A percentile compares a stretch with the other conserved stretches of the same genome.
Conservation (phyloP, 2,797 vertebrate species). For the Labroides dimidiatus region DNA sequence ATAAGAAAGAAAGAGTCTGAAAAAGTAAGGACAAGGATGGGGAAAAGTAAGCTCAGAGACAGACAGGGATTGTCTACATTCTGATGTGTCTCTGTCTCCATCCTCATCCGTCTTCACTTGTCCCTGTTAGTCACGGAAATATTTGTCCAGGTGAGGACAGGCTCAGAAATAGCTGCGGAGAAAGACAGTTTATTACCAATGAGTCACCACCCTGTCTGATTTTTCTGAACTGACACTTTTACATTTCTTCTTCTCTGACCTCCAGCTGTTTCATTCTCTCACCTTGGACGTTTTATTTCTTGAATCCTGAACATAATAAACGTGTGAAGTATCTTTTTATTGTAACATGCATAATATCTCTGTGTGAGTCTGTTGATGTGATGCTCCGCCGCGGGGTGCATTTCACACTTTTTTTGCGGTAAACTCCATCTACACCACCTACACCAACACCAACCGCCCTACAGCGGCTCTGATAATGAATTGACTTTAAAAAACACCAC, state of each 20-base stretch:
- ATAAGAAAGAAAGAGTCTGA: no score
- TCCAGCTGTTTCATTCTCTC: constrained; percentile 2
- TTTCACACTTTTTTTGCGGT: constrained; percentile 23
- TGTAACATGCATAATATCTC: constrained; percentile 9
- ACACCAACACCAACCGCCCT: constrained; percentile 19
- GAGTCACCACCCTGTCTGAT: constrained; percentile 48
- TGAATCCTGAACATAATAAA: neutral
- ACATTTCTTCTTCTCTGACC: constrained; percentile 1
- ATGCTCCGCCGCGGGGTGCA: constrained; percentile 22
- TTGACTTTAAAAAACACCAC: neutral
- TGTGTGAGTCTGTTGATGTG: constrained; percentile 13
- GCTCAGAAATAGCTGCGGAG: constrained; percentile 3
- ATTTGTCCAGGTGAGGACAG: constrained; percentile 25
- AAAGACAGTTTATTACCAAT: constrained; percentile 34
- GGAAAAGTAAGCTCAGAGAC: no score
- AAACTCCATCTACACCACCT: constrained; percentile 32
- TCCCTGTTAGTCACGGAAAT: neutral
- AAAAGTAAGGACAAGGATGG: no score
- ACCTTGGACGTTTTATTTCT: constrained; percentile 5
- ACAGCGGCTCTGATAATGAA: constrained; percentile 30
- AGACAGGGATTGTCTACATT: no score
- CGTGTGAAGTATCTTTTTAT: constrained; percentile 5
- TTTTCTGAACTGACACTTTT: constrained; percentile 35
- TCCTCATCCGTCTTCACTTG: no score
- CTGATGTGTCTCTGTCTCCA: no score